Base-by-base conservation (phyloP, 2,113 vertebrate genomes). In the Sialia sialis region DNA sequence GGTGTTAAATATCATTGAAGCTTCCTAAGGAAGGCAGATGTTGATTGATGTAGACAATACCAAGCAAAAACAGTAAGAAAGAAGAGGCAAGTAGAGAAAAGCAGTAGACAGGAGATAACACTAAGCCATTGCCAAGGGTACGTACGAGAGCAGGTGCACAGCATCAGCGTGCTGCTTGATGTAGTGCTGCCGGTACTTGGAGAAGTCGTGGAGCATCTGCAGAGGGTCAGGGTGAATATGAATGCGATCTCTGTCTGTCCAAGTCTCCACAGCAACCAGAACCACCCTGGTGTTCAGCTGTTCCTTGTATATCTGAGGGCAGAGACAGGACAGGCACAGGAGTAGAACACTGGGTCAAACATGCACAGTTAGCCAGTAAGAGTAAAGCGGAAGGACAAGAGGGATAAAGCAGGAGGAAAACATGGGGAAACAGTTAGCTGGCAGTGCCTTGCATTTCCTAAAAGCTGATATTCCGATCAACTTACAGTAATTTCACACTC, bases 211-310 rank as follows among this genome's bases (percentile, higher is more conserved):
- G 68, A 99, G 98, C 98, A 99, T 98, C 91, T 99, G 98, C 94
- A 99, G 97, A 2, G 99, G 99, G 96, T 97, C 98, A 90, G 98
- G 98, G 51, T 98, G 98, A 93, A 99, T 96, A 38, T 98, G 98
- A 54, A 99, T 99, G 34, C 97, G 98, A 96, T 99, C 99, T 94
- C 98, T 98, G 82, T 99, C 99, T 1, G 99, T 99, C 99, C 99
- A 99, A 72, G 99, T 99, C 97, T 99, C 99, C 94, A 99, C 98
- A 44, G 98, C 99, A 58, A 99, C 98, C 23, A 99, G 98, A 90
- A 99, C 99, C 75, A 99, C 99, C 30, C 99, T 99, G 18, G 99
- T 99, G 63, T 99, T 98, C 87, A 99, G 98, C 82, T 99, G 99
- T 48, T 99, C 99, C 98, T 99, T 99, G 98, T 99, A 99, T 96